Conservation (phyloP, 2,797 vertebrate genomes). For the Coreius guichenoti region DNA sequence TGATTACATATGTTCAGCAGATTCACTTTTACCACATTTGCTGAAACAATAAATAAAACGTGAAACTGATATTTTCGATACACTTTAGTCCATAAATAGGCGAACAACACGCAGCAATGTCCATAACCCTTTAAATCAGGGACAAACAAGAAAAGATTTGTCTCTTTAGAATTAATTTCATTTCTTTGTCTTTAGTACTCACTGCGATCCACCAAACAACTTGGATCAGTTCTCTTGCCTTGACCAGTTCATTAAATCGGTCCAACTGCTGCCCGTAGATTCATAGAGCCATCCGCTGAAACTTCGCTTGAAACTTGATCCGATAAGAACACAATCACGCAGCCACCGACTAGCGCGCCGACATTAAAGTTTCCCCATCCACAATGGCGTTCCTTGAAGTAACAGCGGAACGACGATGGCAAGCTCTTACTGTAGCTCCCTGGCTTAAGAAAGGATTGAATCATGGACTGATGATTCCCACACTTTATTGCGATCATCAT, state of each 20-base stretch:
- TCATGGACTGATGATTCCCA: no score
- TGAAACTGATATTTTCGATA: neutral
- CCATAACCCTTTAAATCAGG: neutral
- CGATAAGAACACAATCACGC: neutral
- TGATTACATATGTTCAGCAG: neutral
- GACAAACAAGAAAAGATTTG: neutral
- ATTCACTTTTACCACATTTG: neutral
- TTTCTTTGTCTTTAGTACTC: neutral
- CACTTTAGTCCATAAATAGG: neutral
- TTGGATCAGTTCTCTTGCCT: neutral
- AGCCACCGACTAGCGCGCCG: no score
- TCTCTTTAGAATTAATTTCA: neutral
- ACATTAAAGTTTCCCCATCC: neutral
- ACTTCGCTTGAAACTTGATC: neutral
- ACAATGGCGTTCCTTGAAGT: neutral
- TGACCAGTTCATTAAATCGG: neutral
- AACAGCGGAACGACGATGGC: neutral
- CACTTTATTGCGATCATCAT: no score
- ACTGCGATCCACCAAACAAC: neutral
- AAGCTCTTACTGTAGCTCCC: constrained; percentile 17
- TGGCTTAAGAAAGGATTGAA: no score
- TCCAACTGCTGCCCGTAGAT: neutral
- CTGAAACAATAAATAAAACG: no score
- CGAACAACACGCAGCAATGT: neutral
- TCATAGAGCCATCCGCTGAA: neutral